These are phyloP conservation scores for Phyllostomus hastatus DNA, from an alignment of 2,113 vertebrate genomes.

Conservation along the genomic window DNA sequence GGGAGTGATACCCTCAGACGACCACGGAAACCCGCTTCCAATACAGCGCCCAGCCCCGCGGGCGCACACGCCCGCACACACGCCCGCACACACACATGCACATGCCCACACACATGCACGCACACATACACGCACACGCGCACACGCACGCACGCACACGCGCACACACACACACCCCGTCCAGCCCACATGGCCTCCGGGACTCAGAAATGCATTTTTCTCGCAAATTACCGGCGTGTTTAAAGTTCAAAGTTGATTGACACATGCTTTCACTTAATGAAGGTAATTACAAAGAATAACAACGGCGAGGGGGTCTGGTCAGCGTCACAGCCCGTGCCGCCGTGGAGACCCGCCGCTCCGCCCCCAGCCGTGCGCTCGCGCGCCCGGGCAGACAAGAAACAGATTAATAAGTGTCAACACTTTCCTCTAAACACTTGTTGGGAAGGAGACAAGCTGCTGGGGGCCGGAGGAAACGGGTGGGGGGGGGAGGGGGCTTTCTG, in stretches of 20 bases:
- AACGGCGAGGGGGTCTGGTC: constrained; percentile 93
- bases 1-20: background rate
- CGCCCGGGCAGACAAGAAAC: constrained; percentile 88
- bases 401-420: constrained; percentile 95
- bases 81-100: no score
- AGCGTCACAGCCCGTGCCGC: constrained; percentile 86
- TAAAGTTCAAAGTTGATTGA: constrained; percentile 94
- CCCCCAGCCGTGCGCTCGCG: constrained; percentile 82
- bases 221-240: constrained; percentile 81
- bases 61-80: no score
- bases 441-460: constrained; percentile 77
- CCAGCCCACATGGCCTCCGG: background rate
- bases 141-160: background rate
- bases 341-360: constrained; percentile 77
- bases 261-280: constrained; percentile 98
- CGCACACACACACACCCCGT: background rate
- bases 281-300: constrained; percentile 98
- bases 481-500: constrained; percentile 58
- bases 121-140: no score
- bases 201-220: constrained; percentile 75
- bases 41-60: background rate
- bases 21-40: constrained; percentile 8
- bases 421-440: constrained; percentile 90
- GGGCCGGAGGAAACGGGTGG: constrained; percentile 65
- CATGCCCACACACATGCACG: background rate